Evolutionary conservation across 2,888 invertebrate species (phyloP).

Genomic region (Acanthosoma haemorrhoidale): DNA sequence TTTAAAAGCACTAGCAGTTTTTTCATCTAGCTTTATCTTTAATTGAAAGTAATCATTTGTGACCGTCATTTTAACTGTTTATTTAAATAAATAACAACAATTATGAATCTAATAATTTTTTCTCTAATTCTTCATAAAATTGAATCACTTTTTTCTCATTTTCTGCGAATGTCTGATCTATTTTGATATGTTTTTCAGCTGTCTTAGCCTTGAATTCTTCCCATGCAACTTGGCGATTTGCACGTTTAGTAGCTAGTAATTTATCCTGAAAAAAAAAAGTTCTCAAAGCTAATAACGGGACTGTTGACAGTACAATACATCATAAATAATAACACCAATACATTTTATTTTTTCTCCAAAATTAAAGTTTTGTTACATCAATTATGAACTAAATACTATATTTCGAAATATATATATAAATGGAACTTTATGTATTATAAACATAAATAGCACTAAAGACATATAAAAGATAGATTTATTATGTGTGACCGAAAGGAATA

Average conservation of each 20-base stretch:
- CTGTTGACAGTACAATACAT: too few species aligned
- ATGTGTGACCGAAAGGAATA: too few species aligned
- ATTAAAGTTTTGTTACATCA: too few species aligned
- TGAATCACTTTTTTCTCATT: slow-evolving; percentile 71
- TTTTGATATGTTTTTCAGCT: slow-evolving; percentile 66
- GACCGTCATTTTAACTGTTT: slow-evolving; percentile 40
- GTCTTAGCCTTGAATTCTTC: slow-evolving; percentile 72
- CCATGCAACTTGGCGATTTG: slow-evolving; percentile 59
- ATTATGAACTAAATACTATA: too few species aligned
- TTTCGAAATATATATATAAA: too few species aligned
- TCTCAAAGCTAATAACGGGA: too few species aligned
- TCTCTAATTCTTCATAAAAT: slow-evolving; percentile 68
- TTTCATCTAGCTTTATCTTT: slow-evolving; percentile 58
- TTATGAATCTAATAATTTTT: slow-evolving; percentile 53
- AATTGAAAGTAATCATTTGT: slow-evolving; percentile 60
- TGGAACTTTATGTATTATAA: too few species aligned
- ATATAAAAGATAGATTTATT: too few species aligned
- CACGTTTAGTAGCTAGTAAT: slow-evolving; percentile 50
- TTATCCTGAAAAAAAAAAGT: slow-evolving; percentile 47
- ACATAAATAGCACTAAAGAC: too few species aligned
- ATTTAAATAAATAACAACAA: neutral
- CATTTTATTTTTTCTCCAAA: too few species aligned
- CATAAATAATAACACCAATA: too few species aligned
- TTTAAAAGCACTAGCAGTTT: slow-evolving; percentile 53
- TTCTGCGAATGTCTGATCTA: slow-evolving; percentile 70